Base-by-base conservation (phyloP, 1,140 invertebrate species). In the Callitettix versicolor region DNA sequence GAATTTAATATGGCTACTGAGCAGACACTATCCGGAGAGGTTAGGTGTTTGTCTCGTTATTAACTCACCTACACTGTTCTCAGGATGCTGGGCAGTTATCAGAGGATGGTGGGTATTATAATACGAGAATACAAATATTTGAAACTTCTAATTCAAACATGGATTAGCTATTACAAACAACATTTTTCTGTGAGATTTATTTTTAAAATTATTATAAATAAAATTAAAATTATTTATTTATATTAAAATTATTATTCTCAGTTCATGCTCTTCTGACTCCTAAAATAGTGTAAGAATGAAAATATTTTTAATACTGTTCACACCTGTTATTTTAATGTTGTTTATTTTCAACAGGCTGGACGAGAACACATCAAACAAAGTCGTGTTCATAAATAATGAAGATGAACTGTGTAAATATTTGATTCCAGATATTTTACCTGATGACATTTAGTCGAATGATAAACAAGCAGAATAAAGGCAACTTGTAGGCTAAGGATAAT, bases 1-100 rank as follows among this genome's bases (percentile, higher is more conserved):
- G 66, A 85, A 85, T 63, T 67, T 87, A 17, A 86, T 87, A 42
- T 85, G 83, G 82, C 67, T 86, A 18, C 71, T 86, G 3, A 80
- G 81, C 58, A 76, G 78, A 57, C 82, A 86, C 64, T 87, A 84
- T 68, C 84, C 84, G 6, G 84, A 87, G 64, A 72, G 84, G n/a
- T 72, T 87, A 40, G 84, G 84, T 3, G 72, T 84, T 40, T 86
- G 83, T 62, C 69, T 86, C 2, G 79, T 86, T 44, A 75, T 83
- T 53, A 86, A 86, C 72, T 74, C 83, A 12, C 81, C 84, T 17
- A 65, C 76, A 1, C 68, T 86, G 30, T 87, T 86, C 67, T 78
- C 79, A 22, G 81, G 83, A 6, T 83, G 84, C 64, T 86, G 84
- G 83, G 71, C 78, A 38, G 75, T 85, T 17, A 85, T 86, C 53